Evolutionary conservation across 2,113 vertebrate species (phyloP), one percentile per base, ranked within the genome.

Genomic region (Girardinichthys multiradiatus): DNA sequence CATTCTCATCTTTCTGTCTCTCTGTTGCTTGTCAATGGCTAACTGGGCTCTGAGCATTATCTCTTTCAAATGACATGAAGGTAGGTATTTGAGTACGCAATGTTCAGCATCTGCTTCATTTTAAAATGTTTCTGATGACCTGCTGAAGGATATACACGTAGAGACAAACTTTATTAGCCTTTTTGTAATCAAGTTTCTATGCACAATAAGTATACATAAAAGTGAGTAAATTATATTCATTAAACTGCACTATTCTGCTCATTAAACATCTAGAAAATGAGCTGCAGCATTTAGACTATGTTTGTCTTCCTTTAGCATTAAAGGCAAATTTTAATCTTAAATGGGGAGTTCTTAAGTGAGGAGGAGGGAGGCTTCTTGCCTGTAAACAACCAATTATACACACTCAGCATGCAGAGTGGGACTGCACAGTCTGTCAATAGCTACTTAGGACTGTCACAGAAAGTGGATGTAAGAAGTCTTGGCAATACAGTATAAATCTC

Each of bases 361-460:
- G 73, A 76, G 77, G 84, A 81, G 72, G 80, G 80, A 81, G 72
- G 76, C 68, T 79, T 82, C 67, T 80, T 82, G 68, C 63, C 84
- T 87, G 91, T 93, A 91, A 91, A 91, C 90, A 91, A 91, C 89
- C 87, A 91, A 91, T 93, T 92, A 93, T 85, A 84, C 75, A 83
- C 81, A 79, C 87, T 87, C 88, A 86, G 87, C 74, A 70, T 77
- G 80, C 83, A 51, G 78, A 85, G 75, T 80, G 82, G 76, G 69
- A 74, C 85, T 68, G 82, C 79, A 64, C 88, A 88, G 88, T 87
- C 90, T 90, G 82, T 90, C 89, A 89, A 86, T 83, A 86, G 86
- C 84, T 89, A 84, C 91, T 93, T 93, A 88, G 79, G 61, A 74
- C 90, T 92, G 92, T 92, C 90, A 83, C 80, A 76, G 86, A 84